Conservation (phyloP, 1,140 invertebrate genomes). For the Vanessa tameamea region DNA sequence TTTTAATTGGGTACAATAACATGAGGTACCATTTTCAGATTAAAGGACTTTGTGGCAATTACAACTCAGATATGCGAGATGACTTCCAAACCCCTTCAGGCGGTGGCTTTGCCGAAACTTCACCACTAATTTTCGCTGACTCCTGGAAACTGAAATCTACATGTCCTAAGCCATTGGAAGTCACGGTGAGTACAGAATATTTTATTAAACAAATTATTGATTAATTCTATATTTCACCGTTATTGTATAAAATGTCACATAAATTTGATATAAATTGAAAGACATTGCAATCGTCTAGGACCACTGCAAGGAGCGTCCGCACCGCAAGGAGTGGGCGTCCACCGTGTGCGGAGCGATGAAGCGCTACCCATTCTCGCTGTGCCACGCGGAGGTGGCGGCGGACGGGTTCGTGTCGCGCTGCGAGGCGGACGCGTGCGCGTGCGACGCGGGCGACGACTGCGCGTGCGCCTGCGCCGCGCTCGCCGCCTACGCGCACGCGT, state of each 20-base stretch:
- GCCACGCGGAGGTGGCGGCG: constrained; percentile 89
- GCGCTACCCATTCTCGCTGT: constrained; percentile 86
- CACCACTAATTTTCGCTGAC: constrained; percentile 89
- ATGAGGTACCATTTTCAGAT: constrained; percentile 77
- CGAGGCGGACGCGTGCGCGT: constrained; percentile 91
- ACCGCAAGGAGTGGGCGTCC: constrained; percentile 89
- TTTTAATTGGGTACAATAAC: neutral
- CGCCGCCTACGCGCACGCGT: constrained; percentile 91
- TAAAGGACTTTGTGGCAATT: constrained; percentile 94
- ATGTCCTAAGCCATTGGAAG: constrained; percentile 81
- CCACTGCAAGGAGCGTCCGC: constrained; percentile 87
- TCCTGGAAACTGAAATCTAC: constrained; percentile 92
- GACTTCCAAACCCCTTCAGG: constrained; percentile 92
- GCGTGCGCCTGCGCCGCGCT: constrained; percentile 94
- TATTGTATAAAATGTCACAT: too few species aligned
- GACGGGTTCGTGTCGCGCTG: constrained; percentile 86
- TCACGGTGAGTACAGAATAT: constrained; percentile 49
- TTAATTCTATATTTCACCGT: neutral
- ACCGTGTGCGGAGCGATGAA: constrained; percentile 88
- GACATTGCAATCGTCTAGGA: constrained; percentile 71
- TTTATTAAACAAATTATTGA: neutral
- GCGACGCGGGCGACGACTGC: constrained; percentile 94
- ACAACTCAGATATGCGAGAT: constrained; percentile 89
- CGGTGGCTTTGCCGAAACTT: constrained; percentile 87
- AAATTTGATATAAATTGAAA: too few species aligned